Base-by-base conservation (phyloP, 2,888 invertebrate species). In the Pterostichus madidus region DNA sequence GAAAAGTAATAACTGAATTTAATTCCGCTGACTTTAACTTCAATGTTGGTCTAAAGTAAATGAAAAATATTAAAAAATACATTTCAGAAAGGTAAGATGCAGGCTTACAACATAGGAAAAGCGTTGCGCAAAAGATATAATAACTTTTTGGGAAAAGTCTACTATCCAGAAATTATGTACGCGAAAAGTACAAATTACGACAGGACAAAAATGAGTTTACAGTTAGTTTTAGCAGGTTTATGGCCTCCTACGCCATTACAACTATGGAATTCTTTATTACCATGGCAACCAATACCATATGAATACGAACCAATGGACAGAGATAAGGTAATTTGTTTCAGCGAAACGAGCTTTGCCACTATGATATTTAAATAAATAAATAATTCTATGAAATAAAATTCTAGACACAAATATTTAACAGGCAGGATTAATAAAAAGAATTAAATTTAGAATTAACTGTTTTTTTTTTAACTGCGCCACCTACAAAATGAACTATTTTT, bases 171-270 rank as follows among this genome's bases (percentile, higher is more conserved):
- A 39, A 91, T 94, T 88, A 87, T 92, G 4, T 87, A 87, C 8
- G 89, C 92, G 64, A 89, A 93, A 52, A 94, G 94, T 49, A 94
- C 95, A 0, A 92, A 94, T 86, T 93, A 91, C 86, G 93, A 94
- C 79, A 91, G 95, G 71, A 95, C 96, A 0, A 92, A 95, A 89
- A 94, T 94, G 92, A 94, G 94, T 3, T 93, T 93, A 0, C 90
- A 94, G 84, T 90, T 93, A 15, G 93, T 94, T 5, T 89, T 95
- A 78, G 93, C 94, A 0, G 95, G 93, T 0, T 87, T 96, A 31
- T 95, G 92, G 88, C 94, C 93, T 2, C 94, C 94, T 0, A 87
- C 88, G 4, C 90, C 91, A 8, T 86, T 90, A 15, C 91, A 92
- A 87, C 89, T 91, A 84, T 94, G 93, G 93, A 92, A 92, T 85